A percentile compares a stretch with the other conserved stretches of the same genome.
phyloP scores from a whole-genome alignment of 64 coral and sea anemone genomes.

The Montipora sp. region DNA sequence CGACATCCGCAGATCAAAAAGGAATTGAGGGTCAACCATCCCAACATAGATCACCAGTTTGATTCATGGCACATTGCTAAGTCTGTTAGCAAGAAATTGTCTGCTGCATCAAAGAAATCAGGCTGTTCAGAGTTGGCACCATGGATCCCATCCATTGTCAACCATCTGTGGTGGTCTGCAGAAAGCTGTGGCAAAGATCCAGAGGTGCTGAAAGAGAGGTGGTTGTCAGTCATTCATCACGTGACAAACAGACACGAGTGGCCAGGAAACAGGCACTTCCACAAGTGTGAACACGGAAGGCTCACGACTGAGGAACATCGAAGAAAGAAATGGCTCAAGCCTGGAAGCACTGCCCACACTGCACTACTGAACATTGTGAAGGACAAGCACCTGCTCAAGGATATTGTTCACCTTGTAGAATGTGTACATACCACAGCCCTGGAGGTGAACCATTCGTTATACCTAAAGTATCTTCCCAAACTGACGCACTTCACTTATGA shows the following conservation, averaged over 20 bases:
- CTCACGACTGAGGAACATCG: not conserved
- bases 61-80: slow-evolving; percentile 73
- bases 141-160: slow-evolving; percentile 50
- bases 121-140: slow-evolving; percentile 14
- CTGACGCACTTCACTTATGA: slow-evolving; percentile 41
- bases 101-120: slow-evolving; percentile 42
- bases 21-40: slow-evolving; percentile 55
- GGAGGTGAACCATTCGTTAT: slow-evolving; percentile 62
- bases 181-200: slow-evolving; percentile 21
- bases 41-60: slow-evolving; percentile 36
- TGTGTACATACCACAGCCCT: slow-evolving; percentile 50
- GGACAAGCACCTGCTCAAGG: not conserved
- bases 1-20: slow-evolving; percentile 51
- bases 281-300: slow-evolving; percentile 47
- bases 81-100: slow-evolving; percentile 60
- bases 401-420: not conserved
- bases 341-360: slow-evolving; percentile 43
- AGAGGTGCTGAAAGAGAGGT: slow-evolving; percentile 32
- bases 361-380: slow-evolving; percentile 57
- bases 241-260: slow-evolving; percentile 48
- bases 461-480: slow-evolving; percentile 66
- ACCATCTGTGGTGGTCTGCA: slow-evolving; percentile 63
- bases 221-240: slow-evolving; percentile 50
- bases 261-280: slow-evolving; percentile 32
- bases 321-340: slow-evolving; percentile 61